These are phyloP conservation scores for Pantherophis alleghaniensis DNA, from an alignment of 2,797 vertebrate species.

Conservation along the genomic window DNA sequence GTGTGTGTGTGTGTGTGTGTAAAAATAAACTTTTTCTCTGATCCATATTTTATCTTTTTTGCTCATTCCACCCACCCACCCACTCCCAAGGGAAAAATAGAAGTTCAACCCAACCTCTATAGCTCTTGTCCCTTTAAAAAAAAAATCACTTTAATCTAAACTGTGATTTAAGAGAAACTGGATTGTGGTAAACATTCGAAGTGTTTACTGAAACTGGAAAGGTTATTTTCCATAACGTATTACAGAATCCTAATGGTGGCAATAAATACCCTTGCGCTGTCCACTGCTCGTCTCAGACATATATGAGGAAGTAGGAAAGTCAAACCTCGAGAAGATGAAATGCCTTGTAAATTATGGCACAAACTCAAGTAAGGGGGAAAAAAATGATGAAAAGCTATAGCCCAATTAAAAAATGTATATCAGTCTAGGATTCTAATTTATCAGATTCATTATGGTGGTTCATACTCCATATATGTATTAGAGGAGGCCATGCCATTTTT, in stretches of 20 bases:
- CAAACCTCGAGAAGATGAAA: neutral
- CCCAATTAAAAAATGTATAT: neutral
- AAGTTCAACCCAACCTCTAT: constrained; percentile 25
- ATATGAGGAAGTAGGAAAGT: constrained; percentile 6
- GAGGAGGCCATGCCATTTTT: neutral
- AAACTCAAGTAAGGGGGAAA: neutral
- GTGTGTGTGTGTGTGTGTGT: too few species aligned
- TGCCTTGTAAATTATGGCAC: neutral
- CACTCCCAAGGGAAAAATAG: neutral
- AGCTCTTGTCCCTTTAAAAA: neutral
- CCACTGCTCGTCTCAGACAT: constrained; percentile 14
- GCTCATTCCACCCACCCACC: constrained; percentile 3
- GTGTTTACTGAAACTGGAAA: constrained; percentile 42
- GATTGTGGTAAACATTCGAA: constrained; percentile 41
- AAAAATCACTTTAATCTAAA: constrained; percentile 19
- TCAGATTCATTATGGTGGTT: neutral
- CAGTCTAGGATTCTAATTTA: constrained; percentile 15
- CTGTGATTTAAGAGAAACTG: constrained; percentile 45
- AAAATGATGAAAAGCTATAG: neutral
- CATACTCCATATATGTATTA: neutral
- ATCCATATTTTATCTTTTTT: constrained; percentile 6
- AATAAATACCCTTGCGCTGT: constrained; percentile 38
- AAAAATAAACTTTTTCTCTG: neutral
- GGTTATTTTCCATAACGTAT: constrained; percentile 28
- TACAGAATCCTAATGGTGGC: constrained; percentile 21